Percentiles rank a stretch among this genome's conserved stretches.
Evolutionary conservation across 2,113 vertebrate species (phyloP).

Genomic region (Sorex araneus): DNA sequence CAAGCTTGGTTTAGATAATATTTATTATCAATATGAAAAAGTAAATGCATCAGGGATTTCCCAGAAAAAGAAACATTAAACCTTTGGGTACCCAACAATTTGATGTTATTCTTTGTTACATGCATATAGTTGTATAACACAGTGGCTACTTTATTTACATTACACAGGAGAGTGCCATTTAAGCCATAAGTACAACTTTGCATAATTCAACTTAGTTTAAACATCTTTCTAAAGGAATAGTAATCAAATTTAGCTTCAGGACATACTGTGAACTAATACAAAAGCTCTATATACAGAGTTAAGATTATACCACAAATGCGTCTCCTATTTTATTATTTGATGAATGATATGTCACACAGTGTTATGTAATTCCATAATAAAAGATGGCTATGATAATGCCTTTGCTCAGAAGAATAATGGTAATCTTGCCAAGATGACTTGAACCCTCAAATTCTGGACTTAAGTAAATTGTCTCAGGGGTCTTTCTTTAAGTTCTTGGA

Average conservation of each 20-base stretch:
- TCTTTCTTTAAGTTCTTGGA: slow-evolving; percentile 54
- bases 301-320: slow-evolving; percentile 79
- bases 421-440: slow-evolving; percentile 71
- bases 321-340: slow-evolving; percentile 80
- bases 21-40: slow-evolving; percentile 54
- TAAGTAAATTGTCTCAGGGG: slow-evolving; percentile 59
- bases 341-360: slow-evolving; percentile 82
- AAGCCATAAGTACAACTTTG: slow-evolving; percentile 78
- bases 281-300: slow-evolving; percentile 77
- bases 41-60: slow-evolving; percentile 75
- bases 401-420: slow-evolving; percentile 75
- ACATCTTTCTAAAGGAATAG: slow-evolving; percentile 75
- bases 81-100: slow-evolving; percentile 71
- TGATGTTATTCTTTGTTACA: slow-evolving; percentile 74
- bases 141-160: slow-evolving; percentile 80
- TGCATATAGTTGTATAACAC: slow-evolving; percentile 59
- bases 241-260: slow-evolving; percentile 83
- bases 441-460: slow-evolving; percentile 72
- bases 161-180: slow-evolving; percentile 78
- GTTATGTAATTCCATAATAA: slow-evolving; percentile 72
- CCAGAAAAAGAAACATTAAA: slow-evolving; percentile 80
- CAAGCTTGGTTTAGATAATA: slow-evolving; percentile 70
- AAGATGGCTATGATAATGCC: slow-evolving; percentile 72
- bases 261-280: slow-evolving; percentile 74
- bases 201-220: slow-evolving; percentile 84